Base-by-base conservation (phyloP, 53 echinoderm and acorn worm species). In the Pentamera pediparva region DNA sequence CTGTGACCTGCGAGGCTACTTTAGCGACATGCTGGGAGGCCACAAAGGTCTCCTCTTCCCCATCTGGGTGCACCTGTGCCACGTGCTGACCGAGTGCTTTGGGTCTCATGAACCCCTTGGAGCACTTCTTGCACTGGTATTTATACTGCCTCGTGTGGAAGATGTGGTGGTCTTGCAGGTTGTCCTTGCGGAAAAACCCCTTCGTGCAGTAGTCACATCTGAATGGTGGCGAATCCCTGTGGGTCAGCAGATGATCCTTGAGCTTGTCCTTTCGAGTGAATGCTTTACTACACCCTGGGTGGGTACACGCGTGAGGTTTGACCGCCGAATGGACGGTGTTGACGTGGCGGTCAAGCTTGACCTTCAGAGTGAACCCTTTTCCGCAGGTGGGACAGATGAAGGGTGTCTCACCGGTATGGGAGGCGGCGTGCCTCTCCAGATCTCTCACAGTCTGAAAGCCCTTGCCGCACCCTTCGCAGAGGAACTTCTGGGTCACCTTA, bases 241-340 rank as follows among this genome's bases (percentile, higher is more conserved):
- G 98, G 35, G 91, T 91, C 39, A 85, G 85, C 58, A 52, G 50
- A 49, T 98, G 98, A 50, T 98, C 98, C 12, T 63, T 76, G 13
- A 96, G 76, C 57, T 98, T 98, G 41, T 98, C 98, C 57, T 89
- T 88, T 55, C 98, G 79, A 3, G 98, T 81, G 71, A 98, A 98
- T 5, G 80, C 80, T 62, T 83, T 86, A 31, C 81, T 79, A 51
- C 98, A 98, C 20, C 82, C 86, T 13, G 60, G 54, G 28, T 84
- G 50, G 12, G 77, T 48, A 54, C 96, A 98, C 10, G 26, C 35
- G 49, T 49, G 84, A 0, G 91, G 89, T 65, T 98, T 98, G 21
- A 79, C 69, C 10, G 57, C 59, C 11, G 88, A 82, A 45, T 92
- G 91, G 13, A 98, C 98, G 2, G 88, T 91, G 35, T 83, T 80